These are phyloP conservation scores for Nilaparvata lugens DNA, from an alignment of 1,140 invertebrate species.

Conservation along the genomic window DNA sequence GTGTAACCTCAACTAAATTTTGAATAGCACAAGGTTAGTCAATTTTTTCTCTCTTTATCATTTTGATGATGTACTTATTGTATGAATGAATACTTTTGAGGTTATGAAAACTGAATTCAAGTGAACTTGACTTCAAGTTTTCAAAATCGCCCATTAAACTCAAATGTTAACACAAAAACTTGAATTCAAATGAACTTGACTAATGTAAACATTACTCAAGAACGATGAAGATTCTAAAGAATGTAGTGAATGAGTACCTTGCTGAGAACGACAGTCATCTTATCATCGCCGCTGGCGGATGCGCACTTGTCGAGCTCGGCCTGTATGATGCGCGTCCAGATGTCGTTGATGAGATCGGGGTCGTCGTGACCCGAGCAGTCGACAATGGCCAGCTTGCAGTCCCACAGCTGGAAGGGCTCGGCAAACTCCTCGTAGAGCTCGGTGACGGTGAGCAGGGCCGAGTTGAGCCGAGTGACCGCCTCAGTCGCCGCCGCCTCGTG, in stretches of 20 bases:
- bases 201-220: too few relatives aligned
- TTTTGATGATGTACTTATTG: too few relatives aligned
- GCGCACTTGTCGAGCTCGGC: conserved; percentile 37
- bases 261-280: too few relatives aligned
- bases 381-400: conserved; percentile 76
- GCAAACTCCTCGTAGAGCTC: conserved; percentile 75
- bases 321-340: conserved; percentile 68
- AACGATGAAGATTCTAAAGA: conserved; percentile 6
- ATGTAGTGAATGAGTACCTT: conserved; percentile 22
- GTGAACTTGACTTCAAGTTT: too few relatives aligned
- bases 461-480: conserved; percentile 40
- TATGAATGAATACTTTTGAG: too few relatives aligned
- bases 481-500: conserved; percentile 32
- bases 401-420: conserved; percentile 69
- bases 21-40: too few relatives aligned
- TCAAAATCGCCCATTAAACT: too few relatives aligned
- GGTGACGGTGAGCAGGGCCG: conserved; percentile 45
- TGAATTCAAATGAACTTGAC: too few relatives aligned
- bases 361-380: conserved; percentile 76
- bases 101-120: too few relatives aligned
- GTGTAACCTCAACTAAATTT: too few relatives aligned
- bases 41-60: too few relatives aligned
- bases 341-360: conserved; percentile 58
- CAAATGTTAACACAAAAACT: too few relatives aligned
- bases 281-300: conserved; percentile 29